Base-by-base conservation (phyloP, 1,140 invertebrate genomes). In the Aplysia californica region DNA sequence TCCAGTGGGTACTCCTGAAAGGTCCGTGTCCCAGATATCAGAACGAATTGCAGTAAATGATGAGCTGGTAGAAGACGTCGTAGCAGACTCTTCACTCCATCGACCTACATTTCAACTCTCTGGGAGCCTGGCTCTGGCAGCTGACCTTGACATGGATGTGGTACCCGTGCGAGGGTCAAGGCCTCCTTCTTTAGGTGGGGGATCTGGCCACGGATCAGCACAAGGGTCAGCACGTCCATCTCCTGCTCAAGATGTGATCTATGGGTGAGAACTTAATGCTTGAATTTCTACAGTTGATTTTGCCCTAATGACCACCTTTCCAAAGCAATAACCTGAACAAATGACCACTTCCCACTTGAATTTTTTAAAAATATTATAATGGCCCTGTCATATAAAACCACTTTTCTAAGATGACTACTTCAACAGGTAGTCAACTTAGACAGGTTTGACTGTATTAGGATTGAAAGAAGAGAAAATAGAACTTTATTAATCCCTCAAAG, bases 261-360 rank as follows among this genome's bases (percentile, higher is more conserved):
- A 67, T 68, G 23, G 15, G 66, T 68, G 39, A 68, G 66, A 18
- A 50, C n/a, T n/a, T n/a, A n/a, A n/a, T n/a, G n/a, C n/a, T n/a
- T n/a, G n/a, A n/a, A n/a, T n/a, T n/a, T n/a, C n/a, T n/a, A n/a
- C n/a, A n/a, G n/a, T n/a, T n/a, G n/a, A n/a, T n/a, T n/a, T n/a
- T n/a, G n/a, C n/a, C n/a, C n/a, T n/a, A n/a, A n/a, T n/a, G n/a
- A n/a, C n/a, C n/a, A n/a, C n/a, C n/a, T n/a, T n/a, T n/a, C n/a
- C n/a, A n/a, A n/a, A n/a, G n/a, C n/a, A n/a, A n/a, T n/a, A n/a
- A n/a, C n/a, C n/a, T n/a, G n/a, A n/a, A n/a, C n/a, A n/a, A n/a
- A n/a, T n/a, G n/a, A n/a, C n/a, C n/a, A n/a, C n/a, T n/a, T n/a
- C n/a, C n/a, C n/a, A n/a, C n/a, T n/a, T n/a, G n/a, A n/a, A n/a